phyloP scores from a whole-genome alignment of 2,888 invertebrate genomes.

The Galerucella pusilla region DNA sequence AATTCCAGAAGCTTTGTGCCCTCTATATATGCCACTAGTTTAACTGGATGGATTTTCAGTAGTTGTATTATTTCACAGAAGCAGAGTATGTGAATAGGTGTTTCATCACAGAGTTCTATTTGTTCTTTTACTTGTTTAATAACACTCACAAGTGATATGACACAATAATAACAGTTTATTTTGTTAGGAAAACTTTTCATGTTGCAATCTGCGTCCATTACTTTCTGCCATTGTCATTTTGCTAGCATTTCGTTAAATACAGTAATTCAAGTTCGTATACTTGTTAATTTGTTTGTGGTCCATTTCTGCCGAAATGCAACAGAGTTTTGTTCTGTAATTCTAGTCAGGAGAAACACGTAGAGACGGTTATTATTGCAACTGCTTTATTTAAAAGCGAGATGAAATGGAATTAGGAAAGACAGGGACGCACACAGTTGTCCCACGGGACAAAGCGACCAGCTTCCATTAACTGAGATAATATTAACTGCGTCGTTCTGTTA shows the following conservation, averaged over 20 bases:
- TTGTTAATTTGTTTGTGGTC: conserved; percentile 42
- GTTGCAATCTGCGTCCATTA: conserved; percentile 17
- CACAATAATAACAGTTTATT: not conserved
- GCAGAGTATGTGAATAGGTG: too few relatives aligned
- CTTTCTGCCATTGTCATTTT: conserved; percentile 34
- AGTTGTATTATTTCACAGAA: too few relatives aligned
- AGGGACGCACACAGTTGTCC: not conserved
- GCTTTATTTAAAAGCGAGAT: conserved; percentile 44
- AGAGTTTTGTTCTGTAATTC: conserved; percentile 43
- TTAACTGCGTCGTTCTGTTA: not conserved
- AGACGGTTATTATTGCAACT: conserved; percentile 47
- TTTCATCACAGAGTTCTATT: too few relatives aligned
- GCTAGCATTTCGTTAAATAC: conserved; percentile 33
- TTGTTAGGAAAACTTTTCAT: conserved; percentile 1
- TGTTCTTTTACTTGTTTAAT: too few relatives aligned
- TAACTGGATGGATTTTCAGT: too few relatives aligned
- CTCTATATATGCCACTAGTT: too few relatives aligned
- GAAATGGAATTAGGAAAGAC: conserved; percentile 28
- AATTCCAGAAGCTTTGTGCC: too few relatives aligned
- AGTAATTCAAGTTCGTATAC: conserved; percentile 36
- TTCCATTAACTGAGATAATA: conserved; percentile 3
- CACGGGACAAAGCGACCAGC: not conserved
- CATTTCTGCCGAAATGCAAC: conserved; percentile 35
- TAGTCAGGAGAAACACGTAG: conserved; percentile 43
- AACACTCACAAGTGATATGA: too few relatives aligned